A percentile compares a stretch with the other conserved stretches of the same genome.
These are phyloP conservation scores for Hypomecis punctinalis DNA, from an alignment of 2,888 invertebrate genomes.

Conservation along the genomic window DNA sequence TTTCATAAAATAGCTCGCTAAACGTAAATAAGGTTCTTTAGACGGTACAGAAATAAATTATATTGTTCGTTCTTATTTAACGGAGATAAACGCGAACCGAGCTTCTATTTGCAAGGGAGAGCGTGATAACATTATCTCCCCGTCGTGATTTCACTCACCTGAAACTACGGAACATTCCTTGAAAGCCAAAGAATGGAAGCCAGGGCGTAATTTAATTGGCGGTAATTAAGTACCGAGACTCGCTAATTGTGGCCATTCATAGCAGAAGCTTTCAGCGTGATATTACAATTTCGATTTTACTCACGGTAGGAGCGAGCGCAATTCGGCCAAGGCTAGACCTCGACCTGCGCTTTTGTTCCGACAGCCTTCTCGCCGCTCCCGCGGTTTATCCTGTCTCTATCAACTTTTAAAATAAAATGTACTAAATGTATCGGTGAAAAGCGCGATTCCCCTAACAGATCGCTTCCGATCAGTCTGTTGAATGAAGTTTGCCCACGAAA, in stretches of 20 bases:
- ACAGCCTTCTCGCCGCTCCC: slow-evolving; percentile 62
- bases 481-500: slow-evolving; percentile 19
- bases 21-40: slow-evolving; percentile 28
- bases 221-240: slow-evolving; percentile 42
- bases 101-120: slow-evolving; percentile 24
- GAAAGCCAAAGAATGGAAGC: slow-evolving; percentile 34
- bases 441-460: slow-evolving; percentile 15
- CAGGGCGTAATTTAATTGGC: slow-evolving; percentile 40
- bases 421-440: slow-evolving; percentile 17
- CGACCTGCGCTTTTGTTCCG: slow-evolving; percentile 73
- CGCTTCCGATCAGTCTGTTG: slow-evolving; percentile 15
- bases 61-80: slow-evolving; percentile 29
- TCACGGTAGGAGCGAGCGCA: slow-evolving; percentile 49
- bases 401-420: slow-evolving; percentile 50
- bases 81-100: slow-evolving; percentile 22
- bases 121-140: slow-evolving; percentile 29
- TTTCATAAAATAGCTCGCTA: slow-evolving; percentile 27
- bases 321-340: slow-evolving; percentile 77
- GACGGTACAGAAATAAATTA: slow-evolving; percentile 22
- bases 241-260: slow-evolving; percentile 50
- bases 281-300: slow-evolving; percentile 62
- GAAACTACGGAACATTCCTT: slow-evolving; percentile 19
- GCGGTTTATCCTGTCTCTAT: slow-evolving; percentile 61
- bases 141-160: slow-evolving; percentile 27
- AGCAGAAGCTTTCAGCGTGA: slow-evolving; percentile 51